phyloP scores from a whole-genome alignment of 2,888 invertebrate species.

The Tanytarsus gracilentus region DNA sequence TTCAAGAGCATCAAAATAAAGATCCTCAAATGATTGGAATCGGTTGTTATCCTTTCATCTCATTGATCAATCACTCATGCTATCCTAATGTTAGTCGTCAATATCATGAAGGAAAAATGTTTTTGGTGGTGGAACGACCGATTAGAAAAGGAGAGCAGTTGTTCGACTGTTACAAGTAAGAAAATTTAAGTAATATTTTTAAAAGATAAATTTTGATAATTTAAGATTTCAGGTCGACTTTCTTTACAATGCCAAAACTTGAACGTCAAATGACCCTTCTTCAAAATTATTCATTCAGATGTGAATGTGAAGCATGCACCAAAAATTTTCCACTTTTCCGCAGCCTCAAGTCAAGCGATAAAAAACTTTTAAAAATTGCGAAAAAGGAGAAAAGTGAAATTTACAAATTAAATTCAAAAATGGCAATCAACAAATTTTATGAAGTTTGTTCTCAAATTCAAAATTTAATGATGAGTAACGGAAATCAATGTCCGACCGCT shows the following conservation, averaged over 20 bases:
- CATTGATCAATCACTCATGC: constrained; percentile 82
- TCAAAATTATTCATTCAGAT: constrained; percentile 71
- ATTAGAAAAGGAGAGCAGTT: constrained; percentile 64
- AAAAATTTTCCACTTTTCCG: constrained; percentile 56
- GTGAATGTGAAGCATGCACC: constrained; percentile 65
- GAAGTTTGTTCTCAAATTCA: constrained; percentile 7
- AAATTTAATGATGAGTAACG: neutral
- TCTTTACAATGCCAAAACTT: neutral
- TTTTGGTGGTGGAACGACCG: constrained; percentile 50
- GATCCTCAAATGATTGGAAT: constrained; percentile 37
- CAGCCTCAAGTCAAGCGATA: neutral
- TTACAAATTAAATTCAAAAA: neutral
- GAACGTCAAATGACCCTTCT: constrained; percentile 47
- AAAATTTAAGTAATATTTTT: constrained; percentile 36
- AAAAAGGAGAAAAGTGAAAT: constrained; percentile 1
- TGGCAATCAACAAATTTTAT: constrained; percentile 4
- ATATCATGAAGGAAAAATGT: constrained; percentile 45
- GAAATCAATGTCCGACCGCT: constrained; percentile 3
- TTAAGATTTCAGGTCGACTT: constrained; percentile 11
- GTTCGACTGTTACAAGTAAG: constrained; percentile 73
- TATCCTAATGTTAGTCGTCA: constrained; percentile 67
- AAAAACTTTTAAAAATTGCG: neutral
- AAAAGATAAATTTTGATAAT: neutral
- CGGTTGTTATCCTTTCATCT: constrained; percentile 68
- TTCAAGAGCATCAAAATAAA: neutral